phyloP scores from a whole-genome alignment of 2,888 invertebrate genomes.

The Andricus quercusramuli region DNA sequence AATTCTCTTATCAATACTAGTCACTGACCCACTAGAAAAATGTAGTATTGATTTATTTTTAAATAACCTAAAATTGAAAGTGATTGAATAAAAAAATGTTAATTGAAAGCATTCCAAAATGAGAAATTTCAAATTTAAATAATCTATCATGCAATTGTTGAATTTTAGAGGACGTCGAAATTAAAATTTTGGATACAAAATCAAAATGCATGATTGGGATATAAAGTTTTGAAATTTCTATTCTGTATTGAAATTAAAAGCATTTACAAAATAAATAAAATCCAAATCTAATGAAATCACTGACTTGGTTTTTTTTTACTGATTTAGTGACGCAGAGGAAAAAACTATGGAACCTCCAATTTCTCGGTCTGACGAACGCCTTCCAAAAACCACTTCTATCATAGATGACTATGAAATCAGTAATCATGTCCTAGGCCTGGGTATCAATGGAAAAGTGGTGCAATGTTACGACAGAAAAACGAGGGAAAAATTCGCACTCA shows the following conservation, averaged over 20 bases:
- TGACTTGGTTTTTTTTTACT: slow-evolving; percentile 8
- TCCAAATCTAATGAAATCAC: neutral
- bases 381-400: slow-evolving; percentile 32
- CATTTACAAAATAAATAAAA: too few species aligned
- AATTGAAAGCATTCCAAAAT: neutral
- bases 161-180: too few species aligned
- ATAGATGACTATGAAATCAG: slow-evolving; percentile 38
- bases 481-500: slow-evolving; percentile 92
- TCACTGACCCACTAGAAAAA: too few species aligned
- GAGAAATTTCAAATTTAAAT: too few species aligned
- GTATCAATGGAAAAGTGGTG: slow-evolving; percentile 99
- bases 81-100: neutral
- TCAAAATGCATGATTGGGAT: too few species aligned
- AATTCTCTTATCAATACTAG: too few species aligned
- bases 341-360: slow-evolving; percentile 27
- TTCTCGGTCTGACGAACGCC: slow-evolving; percentile 28
- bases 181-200: too few species aligned
- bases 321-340: neutral
- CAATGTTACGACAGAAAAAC: slow-evolving; percentile 91
- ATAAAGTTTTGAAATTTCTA: too few species aligned
- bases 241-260: too few species aligned
- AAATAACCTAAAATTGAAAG: neutral
- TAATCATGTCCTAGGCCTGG: slow-evolving; percentile 91
- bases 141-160: too few species aligned
- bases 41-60: too few species aligned